phyloP scores from a whole-genome alignment of 2,888 invertebrate species.

The Meganola albula region DNA sequence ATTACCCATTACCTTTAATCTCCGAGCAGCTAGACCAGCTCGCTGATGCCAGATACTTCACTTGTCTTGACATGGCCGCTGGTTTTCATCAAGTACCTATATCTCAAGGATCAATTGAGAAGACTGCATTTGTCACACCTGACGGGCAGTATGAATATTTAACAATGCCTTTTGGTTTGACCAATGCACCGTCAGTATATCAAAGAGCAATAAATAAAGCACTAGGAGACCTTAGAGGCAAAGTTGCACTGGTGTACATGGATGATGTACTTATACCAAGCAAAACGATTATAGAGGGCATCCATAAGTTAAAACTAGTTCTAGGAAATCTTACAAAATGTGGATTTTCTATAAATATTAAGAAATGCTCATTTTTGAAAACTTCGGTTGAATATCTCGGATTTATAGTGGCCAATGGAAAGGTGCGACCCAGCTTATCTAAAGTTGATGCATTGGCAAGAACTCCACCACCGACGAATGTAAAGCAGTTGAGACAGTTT shows the following conservation, averaged over 20 bases:
- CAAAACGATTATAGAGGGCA: neutral
- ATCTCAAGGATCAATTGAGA: slow-evolving; percentile 9
- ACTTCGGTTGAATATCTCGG: slow-evolving; percentile 28
- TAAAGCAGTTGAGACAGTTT: slow-evolving; percentile 25
- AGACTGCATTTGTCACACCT: slow-evolving; percentile 17
- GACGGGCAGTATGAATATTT: slow-evolving; percentile 10
- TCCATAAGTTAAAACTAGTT: slow-evolving; percentile 1
- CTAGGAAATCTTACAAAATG: slow-evolving; percentile 7
- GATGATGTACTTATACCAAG: slow-evolving; percentile 4
- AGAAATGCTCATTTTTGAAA: slow-evolving; percentile 13
- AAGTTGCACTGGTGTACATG: neutral
- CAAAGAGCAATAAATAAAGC: slow-evolving; percentile 3
- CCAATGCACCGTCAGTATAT: slow-evolving; percentile 3
- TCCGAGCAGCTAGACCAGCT: slow-evolving; percentile 22
- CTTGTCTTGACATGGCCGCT: slow-evolving; percentile 20
- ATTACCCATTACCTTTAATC: slow-evolving; percentile 20
- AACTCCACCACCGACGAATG: slow-evolving; percentile 16
- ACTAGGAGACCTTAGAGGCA: slow-evolving; percentile 1
- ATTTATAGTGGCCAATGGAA: slow-evolving; percentile 17
- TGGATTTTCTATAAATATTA: slow-evolving; percentile 25
- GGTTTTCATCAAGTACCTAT: slow-evolving; percentile 19
- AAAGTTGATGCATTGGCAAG: slow-evolving; percentile 24
- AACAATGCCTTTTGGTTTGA: slow-evolving; percentile 4
- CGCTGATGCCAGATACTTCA: slow-evolving; percentile 15
- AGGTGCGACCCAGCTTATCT: slow-evolving; percentile 22